Conservation (phyloP, 1,140 invertebrate species). For the Drosophila nannoptera region DNA sequence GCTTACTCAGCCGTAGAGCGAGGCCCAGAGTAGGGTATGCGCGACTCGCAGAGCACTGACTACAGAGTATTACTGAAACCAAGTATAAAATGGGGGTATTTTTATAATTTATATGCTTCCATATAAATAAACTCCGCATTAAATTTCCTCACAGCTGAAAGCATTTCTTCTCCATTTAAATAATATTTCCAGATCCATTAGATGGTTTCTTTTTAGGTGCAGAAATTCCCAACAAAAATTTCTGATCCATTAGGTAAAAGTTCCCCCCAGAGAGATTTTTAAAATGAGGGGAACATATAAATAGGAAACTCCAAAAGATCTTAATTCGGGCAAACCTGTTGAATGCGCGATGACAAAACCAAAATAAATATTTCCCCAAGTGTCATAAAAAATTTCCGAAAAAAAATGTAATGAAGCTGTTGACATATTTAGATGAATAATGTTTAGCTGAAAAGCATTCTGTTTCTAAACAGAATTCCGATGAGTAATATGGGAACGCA, state of each 20-base stretch:
- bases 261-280: background rate
- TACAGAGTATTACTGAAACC: background rate
- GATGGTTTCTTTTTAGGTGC: background rate
- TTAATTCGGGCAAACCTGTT: constrained; percentile 52
- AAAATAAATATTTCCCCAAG: background rate
- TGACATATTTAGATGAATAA: constrained; percentile 7
- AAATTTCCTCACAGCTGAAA: background rate
- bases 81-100: background rate
- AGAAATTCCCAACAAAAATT: background rate
- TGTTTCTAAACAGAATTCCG: too few relatives aligned
- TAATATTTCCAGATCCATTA: constrained; percentile 1
- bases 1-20: background rate
- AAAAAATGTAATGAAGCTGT: constrained; percentile 2
- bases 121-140: background rate
- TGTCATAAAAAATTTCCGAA: background rate
- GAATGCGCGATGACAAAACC: constrained; percentile 17
- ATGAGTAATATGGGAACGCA: too few relatives aligned
- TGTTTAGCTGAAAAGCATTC: too few relatives aligned
- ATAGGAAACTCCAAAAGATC: constrained; percentile 15
- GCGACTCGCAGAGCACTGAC: background rate
- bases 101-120: background rate
- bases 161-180: background rate
- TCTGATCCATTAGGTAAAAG: too few relatives aligned
- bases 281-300: background rate
- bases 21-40: background rate